Evolutionary conservation across 2,888 invertebrate genomes (phyloP).

Genomic region (Dusona sp.): DNA sequence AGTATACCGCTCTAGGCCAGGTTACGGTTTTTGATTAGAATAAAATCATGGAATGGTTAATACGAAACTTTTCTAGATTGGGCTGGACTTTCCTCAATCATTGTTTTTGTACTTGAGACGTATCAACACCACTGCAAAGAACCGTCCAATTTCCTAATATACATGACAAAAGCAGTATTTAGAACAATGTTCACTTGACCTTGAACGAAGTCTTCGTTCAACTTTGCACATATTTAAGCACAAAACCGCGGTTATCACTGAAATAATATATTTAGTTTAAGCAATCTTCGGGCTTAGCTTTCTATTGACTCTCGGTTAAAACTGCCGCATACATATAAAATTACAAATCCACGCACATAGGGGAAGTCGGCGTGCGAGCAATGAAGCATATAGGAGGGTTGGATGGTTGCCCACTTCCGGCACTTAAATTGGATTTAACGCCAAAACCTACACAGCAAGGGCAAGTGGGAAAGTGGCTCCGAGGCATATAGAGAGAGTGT

Average conservation of each 20-base stretch:
- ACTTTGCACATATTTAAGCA: neutral
- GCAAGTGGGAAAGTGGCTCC: constrained; percentile 16
- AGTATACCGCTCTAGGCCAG: too few species aligned
- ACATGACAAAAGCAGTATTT: neutral
- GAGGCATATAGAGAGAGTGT: constrained; percentile 24
- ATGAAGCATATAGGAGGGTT: constrained; percentile 55
- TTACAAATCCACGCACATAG: constrained; percentile 20
- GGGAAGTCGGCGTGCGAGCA: constrained; percentile 49
- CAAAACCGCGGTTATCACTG: neutral
- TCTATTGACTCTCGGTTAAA: constrained; percentile 48
- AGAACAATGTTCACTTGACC: neutral
- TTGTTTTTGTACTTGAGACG: neutral
- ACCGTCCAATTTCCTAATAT: neutral
- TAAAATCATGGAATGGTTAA: neutral
- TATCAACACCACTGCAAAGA: neutral
- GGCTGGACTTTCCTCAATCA: too few species aligned
- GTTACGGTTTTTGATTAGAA: neutral
- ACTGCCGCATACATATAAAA: constrained; percentile 15
- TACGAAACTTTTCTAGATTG: neutral
- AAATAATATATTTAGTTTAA: constrained; percentile 33
- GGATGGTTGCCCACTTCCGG: constrained; percentile 69
- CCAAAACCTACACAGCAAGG: constrained; percentile 25
- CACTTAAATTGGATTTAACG: constrained; percentile 70
- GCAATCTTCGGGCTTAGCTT: constrained; percentile 18
- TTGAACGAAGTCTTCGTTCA: neutral